Evolutionary conservation across 2,113 vertebrate genomes (phyloP), one percentile per base, ranked within the genome.

Genomic region (Neolamprologus kungweensis): DNA sequence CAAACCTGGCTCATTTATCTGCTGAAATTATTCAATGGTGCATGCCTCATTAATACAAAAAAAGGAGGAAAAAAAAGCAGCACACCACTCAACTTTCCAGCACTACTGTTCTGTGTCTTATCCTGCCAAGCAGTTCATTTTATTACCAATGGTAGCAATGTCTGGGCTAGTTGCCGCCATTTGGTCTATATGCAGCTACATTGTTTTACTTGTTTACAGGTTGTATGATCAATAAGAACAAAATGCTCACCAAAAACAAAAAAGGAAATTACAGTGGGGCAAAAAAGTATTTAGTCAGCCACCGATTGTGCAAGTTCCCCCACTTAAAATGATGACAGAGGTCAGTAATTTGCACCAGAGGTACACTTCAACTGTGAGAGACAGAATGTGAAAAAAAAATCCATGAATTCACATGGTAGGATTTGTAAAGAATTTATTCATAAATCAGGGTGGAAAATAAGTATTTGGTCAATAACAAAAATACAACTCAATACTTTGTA

Each of bases 1-100:
- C 60, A 86, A 91, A 93, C 63, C 86, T 88, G 86, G 75, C 83
- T 92, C 86, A 93, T 93, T 94, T 93, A 93, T 88, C 85, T 75
- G 87, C 68, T 80, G 57, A 93, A 92, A 92, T 92, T 91, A 92
- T 94, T 92, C 92, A 93, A 50, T 68, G 50, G 65, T 35, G 85
- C 80, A n/a, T 63, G 78, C 51, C 90, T 93, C 90, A 92, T 92
- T 92, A 94, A 93, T 89, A 88, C 55, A 87, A 86, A 91, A 83
- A 68, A 26, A 40, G 19, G 33, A 65, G 60, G 60, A 0, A 35
- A 90, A 90, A 60, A 68, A 45, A 86, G 51, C 12, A 47, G 80
- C 82, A 81, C 53, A 84, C 21, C n/a, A 31, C 73, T 82, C 84
- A 60, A 82, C 28, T 58, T 21, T 55, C 80, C 47, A 60, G 21